These are phyloP conservation scores for Cordilura impudica DNA, from an alignment of 2,888 invertebrate species.

Conservation along the genomic window DNA sequence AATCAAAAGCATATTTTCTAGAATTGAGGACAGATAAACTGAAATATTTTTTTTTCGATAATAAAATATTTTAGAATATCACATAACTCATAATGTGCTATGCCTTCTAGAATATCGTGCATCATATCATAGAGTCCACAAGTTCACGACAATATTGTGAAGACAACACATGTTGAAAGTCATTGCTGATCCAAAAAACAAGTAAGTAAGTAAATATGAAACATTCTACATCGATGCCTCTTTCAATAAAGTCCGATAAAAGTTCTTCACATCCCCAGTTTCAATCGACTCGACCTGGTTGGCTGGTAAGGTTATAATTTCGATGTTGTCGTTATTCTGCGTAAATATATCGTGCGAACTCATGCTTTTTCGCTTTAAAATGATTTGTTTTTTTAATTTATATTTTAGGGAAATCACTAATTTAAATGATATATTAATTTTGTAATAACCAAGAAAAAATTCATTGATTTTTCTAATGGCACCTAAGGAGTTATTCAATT, in stretches of 20 bases:
- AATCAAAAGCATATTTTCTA: conserved; percentile 35
- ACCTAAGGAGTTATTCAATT: conserved; percentile 12
- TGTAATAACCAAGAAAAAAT: conserved; percentile 1
- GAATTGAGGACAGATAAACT: conserved; percentile 11
- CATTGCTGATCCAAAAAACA: conserved; percentile 24
- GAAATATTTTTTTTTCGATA: conserved; percentile 25
- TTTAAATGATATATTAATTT: conserved; percentile 22
- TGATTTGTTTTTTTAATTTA: conserved; percentile 28
- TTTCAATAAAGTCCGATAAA: conserved; percentile 16
- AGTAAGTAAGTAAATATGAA: background rate
- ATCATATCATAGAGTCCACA: conserved; percentile 43
- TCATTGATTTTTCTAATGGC: conserved; percentile 18
- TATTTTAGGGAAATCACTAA: conserved; percentile 28
- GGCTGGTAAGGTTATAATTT: conserved; percentile 27
- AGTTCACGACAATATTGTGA: conserved; percentile 14
- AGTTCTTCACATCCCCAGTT: conserved; percentile 20
- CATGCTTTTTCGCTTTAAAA: conserved; percentile 39
- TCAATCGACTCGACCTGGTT: conserved; percentile 33
- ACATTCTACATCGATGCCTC: conserved; percentile 17
- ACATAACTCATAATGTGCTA: conserved; percentile 39
- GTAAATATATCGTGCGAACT: conserved; percentile 33
- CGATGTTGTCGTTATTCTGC: too few relatives aligned
- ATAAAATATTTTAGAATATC: conserved; percentile 36
- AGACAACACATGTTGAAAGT: conserved; percentile 18
- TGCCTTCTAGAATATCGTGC: conserved; percentile 58